Evolutionary conservation across 2,797 vertebrate species (phyloP).

Genomic region (Eurystomus glaucurus): DNA sequence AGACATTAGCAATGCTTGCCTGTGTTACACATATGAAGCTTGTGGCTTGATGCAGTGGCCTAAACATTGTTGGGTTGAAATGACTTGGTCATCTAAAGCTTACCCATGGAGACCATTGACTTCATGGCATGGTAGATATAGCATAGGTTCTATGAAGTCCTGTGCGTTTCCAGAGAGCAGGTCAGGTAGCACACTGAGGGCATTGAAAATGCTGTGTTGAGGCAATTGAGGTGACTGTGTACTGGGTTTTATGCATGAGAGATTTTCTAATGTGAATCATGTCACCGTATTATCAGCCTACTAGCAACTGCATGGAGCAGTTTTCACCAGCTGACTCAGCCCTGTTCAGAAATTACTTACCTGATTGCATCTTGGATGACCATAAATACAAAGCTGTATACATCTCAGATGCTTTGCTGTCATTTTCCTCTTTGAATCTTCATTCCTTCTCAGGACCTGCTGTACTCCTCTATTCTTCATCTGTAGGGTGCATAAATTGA

Average conservation of each 20-base stretch:
- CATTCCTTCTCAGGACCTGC: not conserved
- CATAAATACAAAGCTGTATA: not conserved
- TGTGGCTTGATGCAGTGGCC: not conserved
- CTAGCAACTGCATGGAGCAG: not conserved
- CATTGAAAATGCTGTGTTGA: accelerated
- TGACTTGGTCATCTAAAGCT: not conserved
- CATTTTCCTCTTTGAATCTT: not conserved
- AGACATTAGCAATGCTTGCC: not conserved
- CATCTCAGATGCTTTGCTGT: not conserved
- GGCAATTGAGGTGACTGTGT: not conserved
- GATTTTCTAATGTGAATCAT: not conserved
- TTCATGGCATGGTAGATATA: not conserved
- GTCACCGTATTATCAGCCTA: not conserved
- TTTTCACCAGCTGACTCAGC: not conserved
- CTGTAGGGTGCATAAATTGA: not conserved
- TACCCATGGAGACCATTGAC: not conserved
- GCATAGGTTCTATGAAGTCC: not conserved
- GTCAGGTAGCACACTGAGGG: not conserved
- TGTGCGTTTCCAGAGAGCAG: not conserved
- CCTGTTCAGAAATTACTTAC: not conserved
- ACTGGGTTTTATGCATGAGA: not conserved
- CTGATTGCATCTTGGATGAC: not conserved
- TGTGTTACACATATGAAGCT: not conserved
- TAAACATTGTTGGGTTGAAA: not conserved
- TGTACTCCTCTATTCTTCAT: not conserved